Evolutionary conservation across 2,113 vertebrate genomes (phyloP).

Genomic region (Anolis sagrei): DNA sequence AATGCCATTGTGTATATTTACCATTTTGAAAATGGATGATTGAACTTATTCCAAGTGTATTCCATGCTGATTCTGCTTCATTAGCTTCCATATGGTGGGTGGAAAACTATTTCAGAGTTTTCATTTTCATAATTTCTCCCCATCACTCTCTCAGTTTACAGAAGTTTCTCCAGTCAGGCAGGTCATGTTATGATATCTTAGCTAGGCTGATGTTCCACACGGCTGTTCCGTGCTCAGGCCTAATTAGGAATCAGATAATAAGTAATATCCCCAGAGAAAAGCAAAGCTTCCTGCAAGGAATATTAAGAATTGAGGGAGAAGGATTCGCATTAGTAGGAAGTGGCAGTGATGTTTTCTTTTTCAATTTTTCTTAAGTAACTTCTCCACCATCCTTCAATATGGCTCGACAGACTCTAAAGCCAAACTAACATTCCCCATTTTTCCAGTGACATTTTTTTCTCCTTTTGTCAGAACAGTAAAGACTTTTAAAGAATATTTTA

Average conservation of each 20-base stretch:
- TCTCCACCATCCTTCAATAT: neutral
- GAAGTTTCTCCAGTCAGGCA: neutral
- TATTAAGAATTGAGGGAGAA: neutral
- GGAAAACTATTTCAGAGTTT: neutral
- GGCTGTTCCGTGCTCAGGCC: neutral
- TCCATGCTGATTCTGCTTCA: neutral
- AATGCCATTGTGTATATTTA: accelerated
- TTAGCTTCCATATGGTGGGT: neutral
- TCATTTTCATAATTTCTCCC: neutral
- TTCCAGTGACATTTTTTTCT: constrained; percentile 1
- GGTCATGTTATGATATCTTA: neutral
- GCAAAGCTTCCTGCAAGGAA: neutral
- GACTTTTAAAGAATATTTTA: too few species aligned
- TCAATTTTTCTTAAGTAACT: constrained; percentile 24
- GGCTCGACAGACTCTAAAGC: constrained; percentile 33
- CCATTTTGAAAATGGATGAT: neutral
- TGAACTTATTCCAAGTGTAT: neutral
- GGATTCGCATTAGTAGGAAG: constrained; percentile 2
- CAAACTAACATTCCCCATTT: constrained; percentile 54
- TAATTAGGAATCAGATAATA: neutral
- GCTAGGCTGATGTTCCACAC: accelerated
- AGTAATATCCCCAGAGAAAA: constrained; percentile 41
- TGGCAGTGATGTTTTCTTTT: constrained; percentile 21
- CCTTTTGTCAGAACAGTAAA: too few species aligned
- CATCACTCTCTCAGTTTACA: neutral